Conservation (phyloP, 1,140 invertebrate species). For the Muscidifurax raptorellus region DNA sequence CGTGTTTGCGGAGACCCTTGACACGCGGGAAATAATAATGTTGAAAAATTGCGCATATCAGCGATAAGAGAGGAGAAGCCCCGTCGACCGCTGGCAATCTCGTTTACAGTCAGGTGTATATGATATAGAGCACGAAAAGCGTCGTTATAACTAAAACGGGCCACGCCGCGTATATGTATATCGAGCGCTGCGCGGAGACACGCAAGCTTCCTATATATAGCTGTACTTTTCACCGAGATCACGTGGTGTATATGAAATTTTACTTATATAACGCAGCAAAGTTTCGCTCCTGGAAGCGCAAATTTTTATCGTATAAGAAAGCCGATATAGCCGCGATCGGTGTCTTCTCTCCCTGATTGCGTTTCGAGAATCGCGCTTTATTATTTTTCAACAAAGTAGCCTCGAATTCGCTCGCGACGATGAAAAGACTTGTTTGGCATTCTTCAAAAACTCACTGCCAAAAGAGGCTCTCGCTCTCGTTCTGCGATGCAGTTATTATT, state of each 20-base stretch:
- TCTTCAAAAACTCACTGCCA: not conserved
- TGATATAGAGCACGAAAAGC: not conserved
- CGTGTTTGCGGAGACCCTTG: not conserved
- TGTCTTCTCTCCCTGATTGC: too few relatives aligned
- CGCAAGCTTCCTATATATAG: not conserved
- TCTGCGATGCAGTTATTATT: not conserved
- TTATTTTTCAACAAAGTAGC: not conserved
- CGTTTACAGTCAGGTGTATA: not conserved
- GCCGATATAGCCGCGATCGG: too few relatives aligned
- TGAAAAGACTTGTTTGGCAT: not conserved
- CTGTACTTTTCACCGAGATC: too few relatives aligned
- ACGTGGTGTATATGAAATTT: too few relatives aligned
- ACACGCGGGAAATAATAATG: not conserved
- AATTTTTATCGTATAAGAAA: too few relatives aligned
- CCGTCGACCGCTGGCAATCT: slow-evolving; percentile 19
- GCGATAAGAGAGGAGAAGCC: not conserved
- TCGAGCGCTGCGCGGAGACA: not conserved
- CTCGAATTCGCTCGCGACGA: not conserved
- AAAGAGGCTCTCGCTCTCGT: too few relatives aligned
- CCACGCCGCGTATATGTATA: not conserved
- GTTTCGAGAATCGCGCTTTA: too few relatives aligned
- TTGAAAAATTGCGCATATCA: not conserved
- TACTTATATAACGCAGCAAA: too few relatives aligned
- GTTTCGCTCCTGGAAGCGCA: too few relatives aligned
- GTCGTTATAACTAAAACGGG: slow-evolving; percentile 10